phyloP scores from a whole-genome alignment of 2,797 vertebrate genomes.

The Halcyon badia region DNA sequence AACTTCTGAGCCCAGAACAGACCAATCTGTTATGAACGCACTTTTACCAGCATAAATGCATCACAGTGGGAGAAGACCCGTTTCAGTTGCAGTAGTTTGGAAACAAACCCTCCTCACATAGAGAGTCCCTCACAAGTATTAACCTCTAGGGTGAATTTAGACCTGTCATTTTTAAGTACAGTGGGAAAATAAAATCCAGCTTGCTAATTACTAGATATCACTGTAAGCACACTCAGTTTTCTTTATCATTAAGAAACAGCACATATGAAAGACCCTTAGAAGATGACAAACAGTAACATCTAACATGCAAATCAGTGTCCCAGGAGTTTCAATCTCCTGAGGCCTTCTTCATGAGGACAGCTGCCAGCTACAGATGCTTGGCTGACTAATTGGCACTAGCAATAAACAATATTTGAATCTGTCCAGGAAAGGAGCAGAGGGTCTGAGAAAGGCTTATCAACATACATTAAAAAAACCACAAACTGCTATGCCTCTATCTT shows the following conservation, averaged over 20 bases:
- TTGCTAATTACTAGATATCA: not conserved
- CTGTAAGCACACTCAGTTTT: not conserved
- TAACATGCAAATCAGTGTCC: not conserved
- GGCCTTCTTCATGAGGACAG: not conserved
- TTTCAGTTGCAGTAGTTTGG: not conserved
- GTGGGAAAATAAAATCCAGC: not conserved
- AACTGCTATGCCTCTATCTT: not conserved
- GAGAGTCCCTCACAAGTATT: not conserved
- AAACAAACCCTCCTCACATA: not conserved
- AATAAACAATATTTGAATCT: slow-evolving; percentile 34
- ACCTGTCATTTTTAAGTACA: not conserved
- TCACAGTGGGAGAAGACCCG: not conserved
- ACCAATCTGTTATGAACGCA: not conserved
- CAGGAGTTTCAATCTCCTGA: slow-evolving; percentile 9
- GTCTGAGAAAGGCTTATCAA: not conserved
- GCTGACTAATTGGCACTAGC: not conserved
- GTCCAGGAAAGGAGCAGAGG: not conserved
- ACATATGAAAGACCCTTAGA: not conserved
- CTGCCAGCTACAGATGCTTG: slow-evolving; percentile 28
- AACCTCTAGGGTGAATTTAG: not conserved
- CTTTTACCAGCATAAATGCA: not conserved
- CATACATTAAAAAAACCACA: not conserved
- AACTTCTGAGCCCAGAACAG: not conserved
- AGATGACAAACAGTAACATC: slow-evolving; percentile 11
- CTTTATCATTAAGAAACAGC: not conserved